Base-by-base conservation (phyloP, 1,140 invertebrate genomes). In the Heliconius eleuchia region DNA sequence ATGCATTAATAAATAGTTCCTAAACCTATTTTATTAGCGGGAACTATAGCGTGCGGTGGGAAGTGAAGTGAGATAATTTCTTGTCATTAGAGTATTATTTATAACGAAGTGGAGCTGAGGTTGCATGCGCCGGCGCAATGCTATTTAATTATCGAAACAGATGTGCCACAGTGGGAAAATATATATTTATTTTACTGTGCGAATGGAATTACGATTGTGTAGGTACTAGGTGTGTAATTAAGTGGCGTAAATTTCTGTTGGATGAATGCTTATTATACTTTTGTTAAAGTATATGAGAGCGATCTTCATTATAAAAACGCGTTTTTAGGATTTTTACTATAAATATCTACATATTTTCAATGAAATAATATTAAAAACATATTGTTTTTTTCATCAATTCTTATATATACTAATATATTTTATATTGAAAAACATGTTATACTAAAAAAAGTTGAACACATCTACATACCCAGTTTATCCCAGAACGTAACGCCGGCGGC, bases 1-100 rank as follows among this genome's bases (percentile, higher is more conserved):
- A 71, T 75, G 80, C 39, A 81, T 81, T 78, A 76, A 81, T 81
- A 84, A 82, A 80, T 82, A 82, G 80, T 79, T 74, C 80, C 80
- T 74, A 72, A 77, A 76, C 76, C 77, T 84, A 76, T 76, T 82
- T 81, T 80, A 84, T 72, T 79, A 80, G 80, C 80, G 71, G 60
- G 82, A 79, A 80, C 11, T 82, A 76, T 83, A 81, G 79, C 80
- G 83, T 83, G 80, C 77, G 84, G 83, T 84, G 86, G 84, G 88
- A 83, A 86, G 86, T 82, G 86, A 88, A 88, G 46, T 85, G 87
- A 83, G 84, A 91, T 93, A 92, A 92, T 92, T 93, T 88, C 90
- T 93, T 93, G 91, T 93, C 89, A 92, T 93, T 93, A 93, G 86
- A 80, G 84, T 88, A 90, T 91, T 93, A 93, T 93, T 93, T 92